These are phyloP conservation scores for Yponomeuta plumbellus DNA, from an alignment of 2,888 invertebrate genomes.

Conservation along the genomic window DNA sequence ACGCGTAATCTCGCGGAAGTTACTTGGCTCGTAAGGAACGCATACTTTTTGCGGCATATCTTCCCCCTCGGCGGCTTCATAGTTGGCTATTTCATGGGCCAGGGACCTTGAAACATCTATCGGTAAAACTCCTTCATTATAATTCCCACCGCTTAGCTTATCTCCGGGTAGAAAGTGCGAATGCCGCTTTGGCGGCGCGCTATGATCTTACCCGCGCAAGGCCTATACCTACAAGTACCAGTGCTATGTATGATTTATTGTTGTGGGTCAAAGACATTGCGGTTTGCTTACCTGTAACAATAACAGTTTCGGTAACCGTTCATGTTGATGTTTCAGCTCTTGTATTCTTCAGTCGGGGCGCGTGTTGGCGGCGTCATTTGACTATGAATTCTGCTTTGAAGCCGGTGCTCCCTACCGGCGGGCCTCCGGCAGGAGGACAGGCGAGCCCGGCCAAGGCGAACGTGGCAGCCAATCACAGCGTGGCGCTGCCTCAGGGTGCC, in stretches of 20 bases:
- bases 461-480: conserved; percentile 61
- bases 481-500: conserved; percentile 58
- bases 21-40: conserved; percentile 68
- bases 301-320: conserved; percentile 48
- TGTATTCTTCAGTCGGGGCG: conserved; percentile 31
- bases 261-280: conserved; percentile 71
- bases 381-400: conserved; percentile 79
- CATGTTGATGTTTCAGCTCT: conserved; percentile 61
- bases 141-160: conserved; percentile 26
- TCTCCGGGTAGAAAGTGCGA: conserved; percentile 42
- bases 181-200: conserved; percentile 40
- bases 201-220: conserved; percentile 63
- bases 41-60: conserved; percentile 72
- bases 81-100: conserved; percentile 54
- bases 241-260: conserved; percentile 65
- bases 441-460: conserved; percentile 65
- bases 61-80: conserved; percentile 41
- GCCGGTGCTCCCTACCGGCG: conserved; percentile 72
- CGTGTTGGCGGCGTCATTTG: conserved; percentile 34
- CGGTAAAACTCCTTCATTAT: conserved; percentile 45
- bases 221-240: conserved; percentile 38
- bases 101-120: conserved; percentile 46
- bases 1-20: conserved; percentile 66
- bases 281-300: conserved; percentile 49
- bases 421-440: conserved; percentile 62